Evolutionary conservation across 2,797 vertebrate species (phyloP), one percentile per base, ranked within the genome.

Genomic region (Artibeus lituratus): DNA sequence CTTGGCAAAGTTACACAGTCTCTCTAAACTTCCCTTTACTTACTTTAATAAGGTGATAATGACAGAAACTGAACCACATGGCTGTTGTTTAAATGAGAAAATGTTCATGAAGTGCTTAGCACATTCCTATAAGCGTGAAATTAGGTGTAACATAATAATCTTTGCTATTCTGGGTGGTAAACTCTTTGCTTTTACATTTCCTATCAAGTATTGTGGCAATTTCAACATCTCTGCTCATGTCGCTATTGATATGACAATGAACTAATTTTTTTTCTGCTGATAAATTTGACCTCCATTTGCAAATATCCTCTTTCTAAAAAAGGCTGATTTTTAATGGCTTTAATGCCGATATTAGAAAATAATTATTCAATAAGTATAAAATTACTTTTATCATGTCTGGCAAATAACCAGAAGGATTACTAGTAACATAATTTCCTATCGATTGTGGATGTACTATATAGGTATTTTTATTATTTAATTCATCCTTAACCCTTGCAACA

Each of bases 281-380:
- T 67, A 86, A 82, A 89, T 67, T 37, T 85, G 78, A 80, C 14
- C 69, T 96, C 44, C 26, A 47, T 51, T 74, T 86, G 67, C 16
- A 91, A 65, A 92, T 29, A 87, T 47, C 35, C 10, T 62, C 59
- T 70, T 88, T 92, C 47, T 73, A 47, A 93, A 95, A 81, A 85
- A 51, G 70, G 69, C 32, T 67, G 32, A 85, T 78, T 72, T 51
- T 2, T 32, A 32, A 21, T 69, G 51, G 37, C 42, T 85, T 88
- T 74, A 55, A 90, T 85, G 12, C 35, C 37, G 32, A 35, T 49
- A 94, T 62, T 74, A 82, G 35, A 81, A 96, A n/a, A 35, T 35
- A 42, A 89, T 70, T 84, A 74, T 59, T 24, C 32, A 69, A 42
- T 22, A 74, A 73, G 6, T 74, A 19, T 76, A 55, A 85, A 94